Evolutionary conservation across 2,888 invertebrate species (phyloP), one percentile per base, ranked within the genome.

Genomic region (Drosophila kambysellisi): DNA sequence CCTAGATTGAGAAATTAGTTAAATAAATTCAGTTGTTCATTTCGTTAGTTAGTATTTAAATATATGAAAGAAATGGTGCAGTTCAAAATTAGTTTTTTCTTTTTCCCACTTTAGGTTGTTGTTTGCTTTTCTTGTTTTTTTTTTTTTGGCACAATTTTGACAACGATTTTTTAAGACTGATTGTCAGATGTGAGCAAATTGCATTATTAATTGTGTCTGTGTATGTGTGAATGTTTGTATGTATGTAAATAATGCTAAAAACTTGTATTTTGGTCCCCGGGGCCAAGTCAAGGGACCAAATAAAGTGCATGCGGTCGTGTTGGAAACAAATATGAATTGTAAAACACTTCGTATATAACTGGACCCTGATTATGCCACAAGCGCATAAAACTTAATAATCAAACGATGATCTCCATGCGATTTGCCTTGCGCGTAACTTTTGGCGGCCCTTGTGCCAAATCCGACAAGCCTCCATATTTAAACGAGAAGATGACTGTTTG

Each of bases 401-500:
- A 95, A 93, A 96, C 95, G 84, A 95, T 93, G 81, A 96, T 95
- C 92, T 96, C 96, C 95, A 96, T 95, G 88, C 95, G 95, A 93
- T 95, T 95, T 71, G 95, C 95, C 93, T 96, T 95, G 71, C 96
- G 94, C 74, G 95, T 93, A 70, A 96, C 95, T 88, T 95, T 94
- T 68, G 96, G 95, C 85, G 95, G 95, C 37, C 95, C 95, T 53
- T 95, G 95, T 83, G 94, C 94, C 71, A 95, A 94, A 81, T 96
- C 95, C 12, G 95, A 94, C 85, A 95, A 84, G 41, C 95, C 95
- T 79, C 94, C 93, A 86, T 95, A 95, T 92, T 95, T 96, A 94
- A 97, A 97, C 78, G 95, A 95, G 91, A 97, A 95, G 83, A 96
- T 95, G 82, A 97, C 97, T 79, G 95, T 95, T 93, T 96, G 96